Conservation (phyloP, 2,888 invertebrate species). For the Yponomeuta cagnagella region DNA sequence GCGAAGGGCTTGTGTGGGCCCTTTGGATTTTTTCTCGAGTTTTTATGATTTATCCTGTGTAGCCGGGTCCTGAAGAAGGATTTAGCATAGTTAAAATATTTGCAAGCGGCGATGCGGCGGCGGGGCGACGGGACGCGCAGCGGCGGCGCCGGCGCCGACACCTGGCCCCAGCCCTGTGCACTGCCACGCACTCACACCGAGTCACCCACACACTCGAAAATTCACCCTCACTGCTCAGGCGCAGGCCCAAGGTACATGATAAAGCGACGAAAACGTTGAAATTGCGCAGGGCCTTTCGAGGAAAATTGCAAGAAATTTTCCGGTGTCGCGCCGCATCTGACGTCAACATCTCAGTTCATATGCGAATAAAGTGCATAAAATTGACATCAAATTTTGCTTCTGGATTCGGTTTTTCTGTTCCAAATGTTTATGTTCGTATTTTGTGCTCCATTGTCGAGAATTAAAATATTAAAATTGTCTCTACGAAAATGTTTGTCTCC, state of each 20-base stretch:
- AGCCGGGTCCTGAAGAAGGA: slow-evolving; percentile 19
- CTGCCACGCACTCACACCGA: slow-evolving; percentile 34
- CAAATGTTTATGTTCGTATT: not conserved
- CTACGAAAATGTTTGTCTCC: no score
- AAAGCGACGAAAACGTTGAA: slow-evolving; percentile 32
- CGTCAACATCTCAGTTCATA: slow-evolving; percentile 26
- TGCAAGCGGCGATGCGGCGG: slow-evolving; percentile 35
- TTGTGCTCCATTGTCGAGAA: not conserved
- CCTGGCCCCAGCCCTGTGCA: slow-evolving; percentile 42
- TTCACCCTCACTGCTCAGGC: slow-evolving; percentile 48
- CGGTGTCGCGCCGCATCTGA: slow-evolving; percentile 42
- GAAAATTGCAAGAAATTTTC: slow-evolving; percentile 69
- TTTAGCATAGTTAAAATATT: slow-evolving; percentile 30
- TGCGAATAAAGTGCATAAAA: not conserved
- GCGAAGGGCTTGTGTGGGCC: slow-evolving; percentile 23
- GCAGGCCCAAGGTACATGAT: slow-evolving; percentile 46
- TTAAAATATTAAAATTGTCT: not conserved
- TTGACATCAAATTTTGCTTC: not conserved
- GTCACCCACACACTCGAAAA: slow-evolving; percentile 43
- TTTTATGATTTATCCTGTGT: slow-evolving; percentile 38
- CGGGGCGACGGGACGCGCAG: slow-evolving; percentile 39
- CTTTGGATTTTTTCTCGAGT: slow-evolving; percentile 24
- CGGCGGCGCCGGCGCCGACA: slow-evolving; percentile 29
- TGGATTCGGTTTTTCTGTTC: not conserved
- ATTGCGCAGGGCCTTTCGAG: slow-evolving; percentile 31